These are phyloP conservation scores for Noctuana brunneofusca DNA, from an alignment of 2,888 invertebrate genomes.

Conservation along the genomic window DNA sequence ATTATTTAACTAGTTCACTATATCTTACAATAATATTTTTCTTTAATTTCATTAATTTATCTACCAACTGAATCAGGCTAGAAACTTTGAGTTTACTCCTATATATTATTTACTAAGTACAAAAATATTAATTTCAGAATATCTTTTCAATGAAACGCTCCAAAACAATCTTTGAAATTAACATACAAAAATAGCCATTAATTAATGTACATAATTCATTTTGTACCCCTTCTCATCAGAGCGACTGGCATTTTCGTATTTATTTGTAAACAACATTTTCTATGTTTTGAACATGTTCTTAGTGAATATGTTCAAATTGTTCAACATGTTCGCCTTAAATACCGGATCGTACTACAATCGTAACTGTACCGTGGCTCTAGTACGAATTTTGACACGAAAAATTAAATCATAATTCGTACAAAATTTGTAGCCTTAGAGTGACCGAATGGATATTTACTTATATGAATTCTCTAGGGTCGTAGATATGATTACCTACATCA, in stretches of 20 bases:
- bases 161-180: constrained; percentile 54
- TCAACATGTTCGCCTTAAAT: constrained; percentile 10
- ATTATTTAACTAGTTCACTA: constrained; percentile 34
- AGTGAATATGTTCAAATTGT: constrained; percentile 30
- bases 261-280: constrained; percentile 37
- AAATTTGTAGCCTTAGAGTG: too few species aligned
- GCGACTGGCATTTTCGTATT: constrained; percentile 66
- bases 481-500: too few species aligned
- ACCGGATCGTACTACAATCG: constrained; percentile 19
- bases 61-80: constrained; percentile 38
- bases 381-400: not conserved
- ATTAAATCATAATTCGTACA: not conserved
- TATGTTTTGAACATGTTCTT: constrained; percentile 21
- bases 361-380: not conserved
- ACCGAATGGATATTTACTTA: too few species aligned
- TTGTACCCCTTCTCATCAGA: constrained; percentile 80
- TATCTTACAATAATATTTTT: constrained; percentile 17
- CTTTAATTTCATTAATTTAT: constrained; percentile 16
- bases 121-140: constrained; percentile 79
- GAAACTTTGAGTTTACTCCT: constrained; percentile 45
- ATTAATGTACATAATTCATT: constrained; percentile 58
- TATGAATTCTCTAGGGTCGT: too few species aligned
- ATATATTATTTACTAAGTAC: constrained; percentile 73
- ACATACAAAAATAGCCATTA: constrained; percentile 68
- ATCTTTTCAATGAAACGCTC: constrained; percentile 59